Conservation (phyloP, 2,888 invertebrate genomes). For the Formica aserva region DNA sequence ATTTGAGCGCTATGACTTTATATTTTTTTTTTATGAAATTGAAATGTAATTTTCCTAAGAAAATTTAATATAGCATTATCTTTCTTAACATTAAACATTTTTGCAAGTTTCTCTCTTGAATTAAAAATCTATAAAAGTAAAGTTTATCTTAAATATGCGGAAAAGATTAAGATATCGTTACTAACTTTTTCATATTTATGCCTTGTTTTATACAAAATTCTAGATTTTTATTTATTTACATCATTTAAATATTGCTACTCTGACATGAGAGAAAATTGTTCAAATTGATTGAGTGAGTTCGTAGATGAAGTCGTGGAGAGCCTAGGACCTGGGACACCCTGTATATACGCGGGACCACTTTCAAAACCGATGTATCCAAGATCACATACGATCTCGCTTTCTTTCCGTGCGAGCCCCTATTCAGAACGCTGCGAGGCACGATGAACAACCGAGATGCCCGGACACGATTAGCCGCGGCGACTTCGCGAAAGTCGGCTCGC, state of each 20-base stretch:
- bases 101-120: neutral
- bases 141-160: neutral
- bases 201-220: neutral
- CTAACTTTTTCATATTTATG: neutral
- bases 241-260: neutral
- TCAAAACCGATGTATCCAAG: slow-evolving; percentile 68
- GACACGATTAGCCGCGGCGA: slow-evolving; percentile 63
- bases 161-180: neutral
- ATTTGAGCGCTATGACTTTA: neutral
- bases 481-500: slow-evolving; percentile 35
- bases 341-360: slow-evolving; percentile 56
- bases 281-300: neutral
- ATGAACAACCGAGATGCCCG: slow-evolving; percentile 62
- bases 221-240: neutral
- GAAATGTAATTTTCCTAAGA: neutral
- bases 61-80: neutral
- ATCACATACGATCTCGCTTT: slow-evolving; percentile 61
- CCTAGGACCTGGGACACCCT: slow-evolving; percentile 12
- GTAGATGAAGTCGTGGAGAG: neutral
- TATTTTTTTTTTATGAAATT: neutral
- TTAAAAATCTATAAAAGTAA: neutral
- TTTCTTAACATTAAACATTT: neutral
- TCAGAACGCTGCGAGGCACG: slow-evolving; percentile 68
- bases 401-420: slow-evolving; percentile 63
- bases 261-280: neutral